Conservation (phyloP, 2,888 invertebrate genomes). For the Colletes collaris region DNA sequence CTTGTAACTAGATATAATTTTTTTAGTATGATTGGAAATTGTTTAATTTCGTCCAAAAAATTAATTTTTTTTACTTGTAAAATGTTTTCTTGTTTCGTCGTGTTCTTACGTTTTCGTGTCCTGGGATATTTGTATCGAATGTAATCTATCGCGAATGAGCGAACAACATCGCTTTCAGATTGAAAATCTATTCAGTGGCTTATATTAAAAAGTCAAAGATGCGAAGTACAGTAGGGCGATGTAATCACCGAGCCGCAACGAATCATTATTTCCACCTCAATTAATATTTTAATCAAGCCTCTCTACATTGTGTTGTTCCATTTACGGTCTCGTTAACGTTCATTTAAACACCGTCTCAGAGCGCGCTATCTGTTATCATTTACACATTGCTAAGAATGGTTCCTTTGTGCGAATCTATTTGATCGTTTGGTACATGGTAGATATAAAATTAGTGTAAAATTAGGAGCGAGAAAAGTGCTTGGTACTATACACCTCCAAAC, state of each 20-base stretch:
- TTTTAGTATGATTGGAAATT: no score
- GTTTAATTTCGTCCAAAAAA: no score
- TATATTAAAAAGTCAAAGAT: slow-evolving; percentile 61
- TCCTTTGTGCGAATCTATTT: slow-evolving; percentile 29
- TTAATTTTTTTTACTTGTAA: no score
- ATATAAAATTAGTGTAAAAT: not conserved
- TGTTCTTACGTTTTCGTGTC: not conserved
- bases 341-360: slow-evolving; percentile 52
- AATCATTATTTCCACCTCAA: slow-evolving; percentile 83
- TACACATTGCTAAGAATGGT: slow-evolving; percentile 32
- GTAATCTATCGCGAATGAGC: slow-evolving; percentile 11
- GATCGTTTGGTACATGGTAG: slow-evolving; percentile 8
- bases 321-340: slow-evolving; percentile 74
- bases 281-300: slow-evolving; percentile 83
- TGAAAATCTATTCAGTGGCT: slow-evolving; percentile 55
- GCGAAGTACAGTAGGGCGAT: slow-evolving; percentile 29
- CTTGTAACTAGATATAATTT: no score
- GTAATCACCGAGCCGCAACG: slow-evolving; percentile 74
- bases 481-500: no score
- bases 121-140: slow-evolving; percentile 3
- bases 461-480: no score
- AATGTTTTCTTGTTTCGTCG: not conserved
- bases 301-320: slow-evolving; percentile 79
- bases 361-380: slow-evolving; percentile 29
- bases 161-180: slow-evolving; percentile 21